Evolutionary conservation across 1,140 invertebrate species (phyloP).

Genomic region (Stenopsyche tienmushanensis): DNA sequence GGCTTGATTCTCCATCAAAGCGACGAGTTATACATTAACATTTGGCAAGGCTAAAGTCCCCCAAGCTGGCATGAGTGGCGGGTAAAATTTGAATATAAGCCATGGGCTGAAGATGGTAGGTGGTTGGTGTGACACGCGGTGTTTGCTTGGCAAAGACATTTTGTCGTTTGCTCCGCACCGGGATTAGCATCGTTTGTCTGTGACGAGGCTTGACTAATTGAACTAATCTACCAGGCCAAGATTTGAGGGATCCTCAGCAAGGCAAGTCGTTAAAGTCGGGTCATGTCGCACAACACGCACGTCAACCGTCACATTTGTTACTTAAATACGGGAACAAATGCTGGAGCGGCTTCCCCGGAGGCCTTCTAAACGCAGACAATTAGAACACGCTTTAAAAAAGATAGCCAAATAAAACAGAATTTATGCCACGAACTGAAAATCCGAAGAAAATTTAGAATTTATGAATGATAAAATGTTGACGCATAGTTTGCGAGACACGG

Average conservation of each 20-base stretch:
- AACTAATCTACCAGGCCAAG: conserved; percentile 34
- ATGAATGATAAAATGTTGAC: neutral
- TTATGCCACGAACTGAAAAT: neutral
- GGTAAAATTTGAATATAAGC: too few species aligned
- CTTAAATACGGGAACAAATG: neutral
- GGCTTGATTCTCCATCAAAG: neutral
- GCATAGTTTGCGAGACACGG: neutral
- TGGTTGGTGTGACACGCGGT: conserved; percentile 1
- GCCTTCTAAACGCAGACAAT: too few species aligned
- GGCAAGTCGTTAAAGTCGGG: conserved; percentile 12
- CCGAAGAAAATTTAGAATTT: too few species aligned
- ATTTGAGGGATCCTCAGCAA: conserved; percentile 30
- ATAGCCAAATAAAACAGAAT: neutral
- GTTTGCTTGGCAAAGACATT: neutral
- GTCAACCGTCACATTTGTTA: conserved; percentile 27
- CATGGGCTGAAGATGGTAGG: neutral
- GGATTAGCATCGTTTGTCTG: conserved; percentile 32
- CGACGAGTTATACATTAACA: neutral
- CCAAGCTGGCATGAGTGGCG: too few species aligned
- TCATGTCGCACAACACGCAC: conserved; percentile 6
- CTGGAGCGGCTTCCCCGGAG: too few species aligned
- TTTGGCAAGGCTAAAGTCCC: too few species aligned
- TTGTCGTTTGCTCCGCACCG: conserved; percentile 1
- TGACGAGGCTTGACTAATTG: conserved; percentile 41
- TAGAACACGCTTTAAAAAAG: too few species aligned